phyloP scores from a whole-genome alignment of 2,888 invertebrate species.

The Drosophila fulvimacula region DNA sequence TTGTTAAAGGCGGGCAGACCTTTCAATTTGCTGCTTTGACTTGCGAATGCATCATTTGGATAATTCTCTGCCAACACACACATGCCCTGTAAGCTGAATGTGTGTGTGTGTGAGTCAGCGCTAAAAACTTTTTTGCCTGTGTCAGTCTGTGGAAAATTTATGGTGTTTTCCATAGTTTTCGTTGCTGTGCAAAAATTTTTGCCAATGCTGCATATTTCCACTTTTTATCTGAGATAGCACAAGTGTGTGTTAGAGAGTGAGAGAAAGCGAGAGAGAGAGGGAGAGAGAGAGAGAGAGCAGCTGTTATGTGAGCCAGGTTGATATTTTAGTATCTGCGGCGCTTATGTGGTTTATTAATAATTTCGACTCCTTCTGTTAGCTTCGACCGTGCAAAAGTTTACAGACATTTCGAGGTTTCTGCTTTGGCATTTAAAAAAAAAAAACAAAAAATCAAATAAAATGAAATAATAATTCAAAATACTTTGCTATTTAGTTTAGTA shows the following conservation, averaged over 20 bases:
- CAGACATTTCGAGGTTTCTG: constrained; percentile 27
- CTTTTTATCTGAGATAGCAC: constrained; percentile 53
- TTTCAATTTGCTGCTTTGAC: constrained; percentile 55
- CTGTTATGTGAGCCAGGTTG: constrained; percentile 31
- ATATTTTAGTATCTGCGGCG: constrained; percentile 28
- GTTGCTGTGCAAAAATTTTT: constrained; percentile 59
- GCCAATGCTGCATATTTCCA: constrained; percentile 73
- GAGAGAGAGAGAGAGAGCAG: background rate
- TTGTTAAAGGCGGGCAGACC: constrained; percentile 45
- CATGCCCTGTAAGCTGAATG: background rate
- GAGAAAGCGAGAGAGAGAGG: background rate
- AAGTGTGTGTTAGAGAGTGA: background rate
- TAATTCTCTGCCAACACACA: constrained; percentile 43
- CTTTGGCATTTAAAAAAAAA: background rate
- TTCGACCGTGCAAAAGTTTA: constrained; percentile 38
- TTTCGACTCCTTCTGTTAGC: constrained; percentile 49
- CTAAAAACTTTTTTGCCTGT: constrained; percentile 44
- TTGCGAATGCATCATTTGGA: constrained; percentile 63
- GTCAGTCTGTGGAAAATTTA: constrained; percentile 73
- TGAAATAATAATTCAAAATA: background rate
- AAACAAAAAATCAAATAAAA: background rate
- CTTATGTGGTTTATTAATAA: constrained; percentile 72
- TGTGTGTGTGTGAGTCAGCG: constrained; percentile 41
- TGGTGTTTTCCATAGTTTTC: constrained; percentile 74
- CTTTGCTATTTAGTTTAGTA: background rate